Base-by-base conservation (phyloP, 2,888 invertebrate species). In the Mimachlamys varia region DNA sequence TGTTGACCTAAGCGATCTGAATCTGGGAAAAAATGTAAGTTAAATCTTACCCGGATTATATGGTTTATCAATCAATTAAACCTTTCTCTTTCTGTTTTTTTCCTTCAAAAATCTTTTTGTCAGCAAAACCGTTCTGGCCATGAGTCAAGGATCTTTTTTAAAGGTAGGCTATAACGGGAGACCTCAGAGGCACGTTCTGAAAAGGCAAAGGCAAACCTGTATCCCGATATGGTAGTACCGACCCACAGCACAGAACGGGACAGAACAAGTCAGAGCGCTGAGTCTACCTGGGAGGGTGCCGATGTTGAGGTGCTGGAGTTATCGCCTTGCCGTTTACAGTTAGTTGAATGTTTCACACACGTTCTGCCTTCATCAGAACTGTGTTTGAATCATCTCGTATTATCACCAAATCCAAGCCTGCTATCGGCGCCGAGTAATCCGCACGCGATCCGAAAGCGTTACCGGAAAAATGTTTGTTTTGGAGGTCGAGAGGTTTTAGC, bases 301-400 rank as follows among this genome's bases (percentile, higher is more conserved):
- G 76, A 10, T 76, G 58, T 58, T n/a, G 76, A 76, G 76, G 76
- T 76, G 76, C 22, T 22, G 76, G 76, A 76, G 76, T 76, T 76
- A 76, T 76, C 76, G 33, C 76, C 76, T 33, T 27, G 33, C 33
- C 27, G 76, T 76, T 76, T 76, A 76, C 76, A 76, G 76, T 76
- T 76, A 76, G 76, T 76, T 76, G 76, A 76, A 33, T 76, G 76
- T 76, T 76, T 76, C 76, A 76, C 76, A 76, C 76, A 76, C 76
- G 76, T 76, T 33, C 33, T 33, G 13, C 76, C 76, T 27, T 27
- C 76, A 33, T 76, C 76, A 76, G 76, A 12, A 7, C 76, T 76
- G 76, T 33, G 76, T 76, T 76, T 76, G 76, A 76, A 76, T 76
- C 27, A 0, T 33, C 76, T 15, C 76, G 13, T 33, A 33, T 76